phyloP scores from a whole-genome alignment of 2,888 invertebrate genomes.

The Nebria brevicollis region DNA sequence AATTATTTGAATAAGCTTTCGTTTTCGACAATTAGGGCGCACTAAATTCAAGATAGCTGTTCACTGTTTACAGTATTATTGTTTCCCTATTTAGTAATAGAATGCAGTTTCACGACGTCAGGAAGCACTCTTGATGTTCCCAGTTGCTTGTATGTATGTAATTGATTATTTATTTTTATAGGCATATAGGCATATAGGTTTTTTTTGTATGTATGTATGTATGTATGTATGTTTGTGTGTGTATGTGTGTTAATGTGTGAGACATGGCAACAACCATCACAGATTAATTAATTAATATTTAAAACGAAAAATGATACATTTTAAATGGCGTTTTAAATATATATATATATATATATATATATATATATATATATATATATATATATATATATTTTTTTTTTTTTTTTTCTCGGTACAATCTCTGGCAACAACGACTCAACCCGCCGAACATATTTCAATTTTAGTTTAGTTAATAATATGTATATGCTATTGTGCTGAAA shows the following conservation, averaged over 20 bases:
- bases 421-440: constrained; percentile 1
- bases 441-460: not conserved
- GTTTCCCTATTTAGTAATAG: not conserved
- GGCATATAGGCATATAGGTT: not conserved
- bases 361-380: no score
- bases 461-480: constrained; percentile 9
- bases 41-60: constrained; percentile 3
- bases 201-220: not conserved
- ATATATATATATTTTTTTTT: no score
- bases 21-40: not conserved
- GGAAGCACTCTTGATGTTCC: not conserved
- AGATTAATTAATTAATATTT: not conserved
- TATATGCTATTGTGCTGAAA: constrained; percentile 42
- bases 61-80: no score
- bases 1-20: not conserved
- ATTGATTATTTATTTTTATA: not conserved
- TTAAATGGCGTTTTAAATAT: not conserved
- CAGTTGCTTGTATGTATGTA: not conserved
- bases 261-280: no score
- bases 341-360: not conserved
- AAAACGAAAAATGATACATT: not conserved
- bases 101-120: not conserved
- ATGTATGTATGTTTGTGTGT: not conserved
- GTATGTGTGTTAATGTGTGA: no score
- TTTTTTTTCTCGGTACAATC: not conserved